phyloP scores from a whole-genome alignment of 2,888 invertebrate genomes.

The Marasmarcha lunaedactyla region DNA sequence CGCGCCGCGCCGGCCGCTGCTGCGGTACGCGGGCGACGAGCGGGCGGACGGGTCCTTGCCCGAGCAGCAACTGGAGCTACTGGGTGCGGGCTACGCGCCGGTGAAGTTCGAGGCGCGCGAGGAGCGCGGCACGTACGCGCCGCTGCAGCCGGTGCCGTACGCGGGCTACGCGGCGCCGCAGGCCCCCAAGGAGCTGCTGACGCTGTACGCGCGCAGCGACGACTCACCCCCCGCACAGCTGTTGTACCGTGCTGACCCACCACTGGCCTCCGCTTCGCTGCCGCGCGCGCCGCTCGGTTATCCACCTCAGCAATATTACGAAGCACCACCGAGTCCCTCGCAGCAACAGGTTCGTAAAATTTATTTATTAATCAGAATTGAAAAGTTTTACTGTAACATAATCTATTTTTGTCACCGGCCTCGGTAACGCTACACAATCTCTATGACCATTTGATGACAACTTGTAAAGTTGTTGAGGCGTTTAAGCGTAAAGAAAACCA shows the following conservation, averaged over 20 bases:
- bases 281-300: conserved; percentile 55
- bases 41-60: conserved; percentile 36
- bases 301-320: conserved; percentile 60
- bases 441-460: no score
- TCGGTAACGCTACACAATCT: neutral
- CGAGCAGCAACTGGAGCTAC: neutral
- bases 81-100: conserved; percentile 9
- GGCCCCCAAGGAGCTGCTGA: conserved; percentile 23
- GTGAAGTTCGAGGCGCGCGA: conserved; percentile 60
- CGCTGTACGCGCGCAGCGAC: conserved; percentile 37
- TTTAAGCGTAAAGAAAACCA: no score
- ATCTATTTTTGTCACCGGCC: no score
- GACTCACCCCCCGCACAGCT: conserved; percentile 69
- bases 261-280: conserved; percentile 73
- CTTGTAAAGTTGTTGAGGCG: no score
- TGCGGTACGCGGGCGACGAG: conserved; percentile 21
- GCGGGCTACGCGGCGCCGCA: conserved; percentile 31
- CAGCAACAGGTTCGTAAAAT: conserved; percentile 58
- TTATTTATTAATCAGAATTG: neutral
- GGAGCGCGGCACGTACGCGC: conserved; percentile 69
- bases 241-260: conserved; percentile 76
- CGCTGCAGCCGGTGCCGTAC: conserved; percentile 72
- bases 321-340: conserved; percentile 68
- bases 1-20: conserved; percentile 17
- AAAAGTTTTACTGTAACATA: no score